Conservation (phyloP, 2,797 vertebrate species). For the Ptychobarbus kaznakovi region DNA sequence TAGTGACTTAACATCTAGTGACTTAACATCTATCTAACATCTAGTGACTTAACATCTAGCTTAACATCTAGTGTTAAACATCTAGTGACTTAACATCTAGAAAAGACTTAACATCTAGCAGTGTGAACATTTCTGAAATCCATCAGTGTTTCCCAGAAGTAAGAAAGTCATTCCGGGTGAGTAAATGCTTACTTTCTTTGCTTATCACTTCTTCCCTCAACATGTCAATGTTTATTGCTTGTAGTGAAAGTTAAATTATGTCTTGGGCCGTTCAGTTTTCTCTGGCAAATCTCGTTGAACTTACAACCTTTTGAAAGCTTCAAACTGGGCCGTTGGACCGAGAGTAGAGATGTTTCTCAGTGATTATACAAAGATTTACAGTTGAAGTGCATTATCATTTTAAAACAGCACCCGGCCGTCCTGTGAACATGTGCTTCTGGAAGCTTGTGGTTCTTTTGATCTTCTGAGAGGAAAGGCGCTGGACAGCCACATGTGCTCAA, state of each 20-base stretch:
- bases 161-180: neutral
- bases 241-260: neutral
- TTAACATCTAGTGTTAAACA: too few relatives aligned
- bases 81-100: too few relatives aligned
- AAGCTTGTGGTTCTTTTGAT: conserved; percentile 65
- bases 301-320: conserved; percentile 36
- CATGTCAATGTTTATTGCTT: neutral
- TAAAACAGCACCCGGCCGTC: conserved; percentile 44
- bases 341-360: conserved; percentile 38
- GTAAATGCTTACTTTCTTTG: conserved; percentile 16
- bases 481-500: conserved; percentile 70
- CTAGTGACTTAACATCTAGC: too few relatives aligned
- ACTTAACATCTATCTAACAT: too few relatives aligned
- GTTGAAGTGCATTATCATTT: conserved; percentile 55
- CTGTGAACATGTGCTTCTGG: conserved; percentile 63
- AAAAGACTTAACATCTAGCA: neutral
- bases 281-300: neutral
- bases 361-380: conserved; percentile 56
- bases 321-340: conserved; percentile 56
- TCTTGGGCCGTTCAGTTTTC: neutral
- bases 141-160: neutral
- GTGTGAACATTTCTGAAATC: neutral
- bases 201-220: conserved; percentile 12
- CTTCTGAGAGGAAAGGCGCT: conserved; percentile 54
- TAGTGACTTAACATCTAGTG: too few relatives aligned